phyloP scores from a whole-genome alignment of 2,888 invertebrate species.

The Acrobasis repandana region DNA sequence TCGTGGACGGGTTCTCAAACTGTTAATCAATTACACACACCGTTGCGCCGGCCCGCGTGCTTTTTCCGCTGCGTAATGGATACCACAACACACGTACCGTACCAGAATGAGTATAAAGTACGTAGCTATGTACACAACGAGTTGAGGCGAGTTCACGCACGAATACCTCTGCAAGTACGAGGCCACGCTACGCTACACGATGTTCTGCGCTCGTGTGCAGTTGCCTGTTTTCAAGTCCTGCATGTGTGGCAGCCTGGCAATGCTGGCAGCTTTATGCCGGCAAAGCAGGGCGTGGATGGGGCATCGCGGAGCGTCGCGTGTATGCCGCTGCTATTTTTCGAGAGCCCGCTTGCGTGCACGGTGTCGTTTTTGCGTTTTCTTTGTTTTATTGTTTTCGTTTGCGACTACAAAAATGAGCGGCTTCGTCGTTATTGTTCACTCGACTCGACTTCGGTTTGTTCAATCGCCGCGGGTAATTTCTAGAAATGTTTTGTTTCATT shows the following conservation, averaged over 20 bases:
- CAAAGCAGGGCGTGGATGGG: constrained; percentile 32
- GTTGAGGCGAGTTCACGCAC: constrained; percentile 64
- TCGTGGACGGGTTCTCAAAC: constrained; percentile 65
- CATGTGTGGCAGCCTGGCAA: constrained; percentile 51
- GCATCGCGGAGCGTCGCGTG: constrained; percentile 54
- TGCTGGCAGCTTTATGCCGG: constrained; percentile 39
- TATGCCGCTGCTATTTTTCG: constrained; percentile 66
- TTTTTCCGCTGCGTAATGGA: constrained; percentile 77
- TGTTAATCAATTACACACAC: constrained; percentile 79
- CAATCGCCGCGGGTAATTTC: constrained; percentile 50
- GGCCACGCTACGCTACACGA: constrained; percentile 51
- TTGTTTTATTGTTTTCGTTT: constrained; percentile 74
- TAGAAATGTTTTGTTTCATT: constrained; percentile 46
- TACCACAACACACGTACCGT: constrained; percentile 65
- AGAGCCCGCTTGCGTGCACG: constrained; percentile 67
- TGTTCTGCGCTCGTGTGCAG: constrained; percentile 51
- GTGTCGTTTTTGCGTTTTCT: constrained; percentile 68
- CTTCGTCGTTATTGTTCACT: constrained; percentile 67
- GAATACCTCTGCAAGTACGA: constrained; percentile 66
- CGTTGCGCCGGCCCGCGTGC: constrained; percentile 58
- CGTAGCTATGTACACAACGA: constrained; percentile 45
- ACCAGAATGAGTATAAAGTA: constrained; percentile 47
- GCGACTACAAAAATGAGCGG: constrained; percentile 67
- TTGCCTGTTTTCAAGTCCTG: constrained; percentile 50
- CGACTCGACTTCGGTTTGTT: constrained; percentile 53